Base-by-base conservation (phyloP, 1,140 invertebrate genomes). In the Lepidurus packardi region DNA sequence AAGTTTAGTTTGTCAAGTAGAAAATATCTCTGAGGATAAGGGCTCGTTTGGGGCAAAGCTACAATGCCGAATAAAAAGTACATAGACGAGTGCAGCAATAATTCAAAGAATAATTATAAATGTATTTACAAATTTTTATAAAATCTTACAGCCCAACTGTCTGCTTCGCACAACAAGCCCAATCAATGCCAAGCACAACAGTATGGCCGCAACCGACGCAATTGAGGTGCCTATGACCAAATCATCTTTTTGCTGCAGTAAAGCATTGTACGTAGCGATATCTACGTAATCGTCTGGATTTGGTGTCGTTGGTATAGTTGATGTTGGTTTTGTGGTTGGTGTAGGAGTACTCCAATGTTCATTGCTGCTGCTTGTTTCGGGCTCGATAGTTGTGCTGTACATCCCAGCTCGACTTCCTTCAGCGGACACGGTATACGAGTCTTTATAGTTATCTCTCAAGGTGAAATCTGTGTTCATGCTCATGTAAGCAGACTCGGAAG, bases 291-390 rank as follows among this genome's bases (percentile, higher is more conserved):
- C 85, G 84, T 53, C 86, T 79, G 1, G 85, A 83, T 82, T 89
- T 85, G 1, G 89, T 89, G 21, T 88, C 88, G 45, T 90, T 75
- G 84, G 86, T 82, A 84, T 84, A 25, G 85, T 81, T 77, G 85
- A 85, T 73, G 83, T 84, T 76, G 82, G 83, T 43, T 25, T 87
- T 80, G 84, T 84, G 85, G 77, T 82, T 81, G 10, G 84, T 78
- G 16, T 82, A 82, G 74, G 81, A 82, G 43, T 84, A 80, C 76
- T 65, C 9, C 13, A 3, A n/a, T 11, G 7, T 9, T 21, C 53
- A 65, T 1, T 65, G 53, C 16, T 47, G 10, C 10, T 47, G 1
- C n/a, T n/a, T n/a, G 45, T 47, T 47, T 47, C 10, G 10, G 10
- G 45, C 45, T 47, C 45, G 45, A 0, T 11, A 47, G 45, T 11